phyloP scores from a whole-genome alignment of 2,888 invertebrate genomes.

The Cheilosia variabilis region DNA sequence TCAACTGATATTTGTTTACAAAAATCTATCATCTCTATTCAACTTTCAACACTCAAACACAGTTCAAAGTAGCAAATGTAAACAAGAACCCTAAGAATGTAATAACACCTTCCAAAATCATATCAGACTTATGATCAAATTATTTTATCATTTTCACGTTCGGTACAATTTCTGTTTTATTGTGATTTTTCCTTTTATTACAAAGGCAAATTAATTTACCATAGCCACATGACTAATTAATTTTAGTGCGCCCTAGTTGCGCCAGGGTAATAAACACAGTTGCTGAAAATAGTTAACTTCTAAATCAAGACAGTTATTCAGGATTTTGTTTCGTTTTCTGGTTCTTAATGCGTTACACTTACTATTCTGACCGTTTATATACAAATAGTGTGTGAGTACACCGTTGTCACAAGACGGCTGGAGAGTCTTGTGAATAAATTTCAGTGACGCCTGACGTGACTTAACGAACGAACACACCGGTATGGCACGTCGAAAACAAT shows the following conservation, averaged over 20 bases:
- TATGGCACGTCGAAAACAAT: background rate
- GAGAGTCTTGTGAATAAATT: no score
- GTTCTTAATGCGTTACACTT: slow-evolving; percentile 8
- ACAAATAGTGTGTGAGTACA: background rate
- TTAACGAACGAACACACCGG: no score
- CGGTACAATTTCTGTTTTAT: background rate
- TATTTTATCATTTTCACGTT: background rate
- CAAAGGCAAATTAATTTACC: background rate
- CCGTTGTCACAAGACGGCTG: background rate
- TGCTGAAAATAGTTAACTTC: background rate
- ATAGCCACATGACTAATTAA: slow-evolving; percentile 2
- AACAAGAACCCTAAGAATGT: background rate
- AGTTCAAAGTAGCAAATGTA: slow-evolving; percentile 1
- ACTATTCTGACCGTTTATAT: background rate
- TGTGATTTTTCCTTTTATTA: background rate
- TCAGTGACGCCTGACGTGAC: no score
- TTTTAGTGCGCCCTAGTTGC: slow-evolving; percentile 1
- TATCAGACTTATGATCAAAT: slow-evolving; percentile 26
- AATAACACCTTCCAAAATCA: background rate
- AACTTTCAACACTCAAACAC: background rate
- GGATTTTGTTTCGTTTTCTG: background rate
- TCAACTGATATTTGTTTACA: background rate
- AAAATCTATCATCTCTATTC: background rate
- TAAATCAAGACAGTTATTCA: background rate
- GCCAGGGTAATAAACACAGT: slow-evolving; percentile 5